Conservation (phyloP, 2,888 invertebrate genomes). For the Apotomis betuletana region DNA sequence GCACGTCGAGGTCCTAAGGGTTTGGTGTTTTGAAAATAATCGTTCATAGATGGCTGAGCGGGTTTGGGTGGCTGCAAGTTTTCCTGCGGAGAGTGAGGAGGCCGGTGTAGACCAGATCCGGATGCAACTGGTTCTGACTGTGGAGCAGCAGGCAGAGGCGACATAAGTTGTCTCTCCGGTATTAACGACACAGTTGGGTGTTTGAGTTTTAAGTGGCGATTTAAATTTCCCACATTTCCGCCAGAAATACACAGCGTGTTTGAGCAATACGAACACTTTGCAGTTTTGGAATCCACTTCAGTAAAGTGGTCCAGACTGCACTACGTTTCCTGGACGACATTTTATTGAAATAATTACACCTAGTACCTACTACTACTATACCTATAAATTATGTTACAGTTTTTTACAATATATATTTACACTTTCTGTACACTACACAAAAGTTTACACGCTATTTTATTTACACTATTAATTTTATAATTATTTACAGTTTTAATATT, state of each 20-base stretch:
- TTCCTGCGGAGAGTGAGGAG: neutral
- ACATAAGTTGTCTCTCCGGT: constrained; percentile 6
- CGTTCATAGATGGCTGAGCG: constrained; percentile 2
- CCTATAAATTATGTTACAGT: no score
- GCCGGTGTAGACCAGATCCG: neutral
- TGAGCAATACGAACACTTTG: constrained; percentile 36
- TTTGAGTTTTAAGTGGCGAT: constrained; percentile 34
- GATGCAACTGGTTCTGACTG: neutral
- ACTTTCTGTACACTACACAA: neutral
- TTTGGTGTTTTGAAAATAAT: neutral
- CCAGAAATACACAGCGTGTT: constrained; percentile 29
- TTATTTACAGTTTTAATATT: no score
- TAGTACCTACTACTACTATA: no score
- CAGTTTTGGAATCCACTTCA: constrained; percentile 32
- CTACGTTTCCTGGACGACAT: constrained; percentile 27
- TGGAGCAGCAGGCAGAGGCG: neutral
- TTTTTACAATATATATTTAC: neutral
- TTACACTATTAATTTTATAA: no score
- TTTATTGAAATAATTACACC: neutral
- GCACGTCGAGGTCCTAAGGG: constrained; percentile 4
- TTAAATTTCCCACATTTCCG: constrained; percentile 40
- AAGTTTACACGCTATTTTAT: neutral
- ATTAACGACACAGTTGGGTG: constrained; percentile 36
- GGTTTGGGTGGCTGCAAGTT: neutral
- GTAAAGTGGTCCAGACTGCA: constrained; percentile 37